These are phyloP conservation scores for Upupa epops DNA, from an alignment of 2,113 vertebrate species.

Conservation along the genomic window DNA sequence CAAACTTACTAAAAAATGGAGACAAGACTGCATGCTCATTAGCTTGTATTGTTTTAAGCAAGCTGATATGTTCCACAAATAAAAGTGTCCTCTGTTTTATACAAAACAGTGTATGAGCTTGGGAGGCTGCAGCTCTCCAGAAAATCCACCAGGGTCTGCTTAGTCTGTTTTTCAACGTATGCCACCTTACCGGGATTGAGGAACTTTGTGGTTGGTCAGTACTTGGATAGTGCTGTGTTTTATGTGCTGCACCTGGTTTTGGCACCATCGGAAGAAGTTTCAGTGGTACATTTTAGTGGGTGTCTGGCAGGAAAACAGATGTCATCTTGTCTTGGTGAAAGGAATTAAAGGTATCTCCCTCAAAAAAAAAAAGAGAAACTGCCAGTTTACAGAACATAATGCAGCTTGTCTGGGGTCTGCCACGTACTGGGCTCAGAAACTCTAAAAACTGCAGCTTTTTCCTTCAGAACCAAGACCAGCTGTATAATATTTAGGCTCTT, in stretches of 20 bases:
- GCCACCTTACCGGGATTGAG: background rate
- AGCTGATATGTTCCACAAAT: background rate
- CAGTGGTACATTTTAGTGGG: background rate
- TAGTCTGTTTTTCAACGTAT: background rate
- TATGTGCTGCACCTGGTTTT: background rate
- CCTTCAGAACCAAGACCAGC: background rate
- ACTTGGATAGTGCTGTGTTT: background rate
- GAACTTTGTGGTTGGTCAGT: background rate
- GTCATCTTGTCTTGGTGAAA: background rate
- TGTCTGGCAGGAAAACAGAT: background rate
- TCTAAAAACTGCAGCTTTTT: background rate
- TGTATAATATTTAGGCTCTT: background rate
- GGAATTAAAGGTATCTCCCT: background rate
- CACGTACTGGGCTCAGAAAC: background rate
- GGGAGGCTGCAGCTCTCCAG: background rate
- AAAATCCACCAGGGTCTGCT: background rate
- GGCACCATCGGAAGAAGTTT: background rate
- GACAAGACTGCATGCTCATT: background rate
- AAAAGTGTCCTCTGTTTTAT: background rate
- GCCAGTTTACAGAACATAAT: background rate
- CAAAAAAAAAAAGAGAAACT: background rate
- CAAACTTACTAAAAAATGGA: constrained; percentile 25
- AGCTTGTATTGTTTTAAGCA: constrained; percentile 31
- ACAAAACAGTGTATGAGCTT: background rate
- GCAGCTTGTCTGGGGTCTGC: background rate